A percentile compares a stretch with the other conserved stretches of the same genome.
phyloP scores from a whole-genome alignment of 2,888 invertebrate genomes.

The Diaphora mendica region DNA sequence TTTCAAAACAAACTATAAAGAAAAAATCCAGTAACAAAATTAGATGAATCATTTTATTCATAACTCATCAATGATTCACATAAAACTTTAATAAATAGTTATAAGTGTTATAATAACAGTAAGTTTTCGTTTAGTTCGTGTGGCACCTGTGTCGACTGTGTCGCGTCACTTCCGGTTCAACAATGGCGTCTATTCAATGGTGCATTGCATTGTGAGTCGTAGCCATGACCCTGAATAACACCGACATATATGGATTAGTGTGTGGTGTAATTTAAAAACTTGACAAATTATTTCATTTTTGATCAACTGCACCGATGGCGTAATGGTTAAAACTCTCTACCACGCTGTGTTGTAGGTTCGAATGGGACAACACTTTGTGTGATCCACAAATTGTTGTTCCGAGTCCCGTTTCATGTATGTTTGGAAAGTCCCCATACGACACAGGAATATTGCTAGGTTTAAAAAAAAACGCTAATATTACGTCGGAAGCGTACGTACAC shows the following conservation, averaged over 20 bases:
- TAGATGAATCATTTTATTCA: conserved; percentile 17
- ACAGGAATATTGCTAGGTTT: too few species aligned
- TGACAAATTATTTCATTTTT: not conserved
- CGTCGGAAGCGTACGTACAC: accelerated
- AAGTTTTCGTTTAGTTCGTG: conserved; percentile 3
- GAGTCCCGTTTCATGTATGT: too few species aligned
- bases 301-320: too few species aligned
- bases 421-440: too few species aligned
- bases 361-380: too few species aligned
- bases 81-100: conserved; percentile 9
- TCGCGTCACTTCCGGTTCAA: conserved; percentile 22
- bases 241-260: not conserved
- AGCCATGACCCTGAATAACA: conserved; percentile 23
- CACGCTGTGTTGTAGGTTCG: too few species aligned
- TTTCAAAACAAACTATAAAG: not conserved
- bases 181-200: conserved; percentile 22
- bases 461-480: too few species aligned
- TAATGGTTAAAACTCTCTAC: too few species aligned
- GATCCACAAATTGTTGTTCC: too few species aligned
- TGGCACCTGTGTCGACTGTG: conserved; percentile 19
- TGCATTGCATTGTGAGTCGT: conserved; percentile 20
- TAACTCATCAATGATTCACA: conserved; percentile 15
- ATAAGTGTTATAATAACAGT: conserved; percentile 7
- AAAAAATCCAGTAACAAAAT: not conserved
- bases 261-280: conserved; percentile 9